phyloP scores from a whole-genome alignment of 1,140 invertebrate species.

The Lucilia cuprina region DNA sequence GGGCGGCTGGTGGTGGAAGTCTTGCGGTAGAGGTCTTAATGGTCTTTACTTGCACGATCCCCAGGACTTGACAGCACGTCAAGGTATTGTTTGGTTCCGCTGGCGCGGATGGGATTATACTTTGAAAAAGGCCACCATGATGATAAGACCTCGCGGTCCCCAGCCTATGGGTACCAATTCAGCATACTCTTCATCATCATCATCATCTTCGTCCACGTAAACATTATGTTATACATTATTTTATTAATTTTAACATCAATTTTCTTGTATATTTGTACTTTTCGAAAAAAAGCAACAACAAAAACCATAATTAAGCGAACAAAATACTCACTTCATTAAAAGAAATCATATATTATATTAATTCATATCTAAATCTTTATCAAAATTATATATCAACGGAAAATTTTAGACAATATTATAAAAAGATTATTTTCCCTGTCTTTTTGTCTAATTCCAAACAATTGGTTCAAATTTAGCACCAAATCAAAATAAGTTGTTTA shows the following conservation, averaged over 20 bases:
- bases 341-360: too few species aligned
- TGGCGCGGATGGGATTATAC: constrained; percentile 95
- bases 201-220: constrained; percentile 27
- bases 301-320: not conserved
- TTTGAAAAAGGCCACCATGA: constrained; percentile 86
- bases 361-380: too few species aligned
- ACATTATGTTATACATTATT: not conserved
- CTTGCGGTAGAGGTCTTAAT: constrained; percentile 86
- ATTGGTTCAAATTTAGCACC: constrained; percentile 30
- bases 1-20: constrained; percentile 95
- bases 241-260: not conserved
- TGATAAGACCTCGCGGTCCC: constrained; percentile 77
- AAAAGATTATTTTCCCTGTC: not conserved
- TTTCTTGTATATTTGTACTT: not conserved
- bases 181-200: constrained; percentile 35
- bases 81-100: constrained; percentile 93
- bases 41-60: constrained; percentile 87
- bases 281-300: not conserved
- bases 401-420: too few species aligned
- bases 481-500: constrained; percentile 32
- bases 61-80: constrained; percentile 85
- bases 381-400: too few species aligned
- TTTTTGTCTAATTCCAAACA: not conserved
- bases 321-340: not conserved
- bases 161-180: constrained; percentile 47